Evolutionary conservation across 2,888 invertebrate species (phyloP).

Genomic region (Meta bourneti): DNA sequence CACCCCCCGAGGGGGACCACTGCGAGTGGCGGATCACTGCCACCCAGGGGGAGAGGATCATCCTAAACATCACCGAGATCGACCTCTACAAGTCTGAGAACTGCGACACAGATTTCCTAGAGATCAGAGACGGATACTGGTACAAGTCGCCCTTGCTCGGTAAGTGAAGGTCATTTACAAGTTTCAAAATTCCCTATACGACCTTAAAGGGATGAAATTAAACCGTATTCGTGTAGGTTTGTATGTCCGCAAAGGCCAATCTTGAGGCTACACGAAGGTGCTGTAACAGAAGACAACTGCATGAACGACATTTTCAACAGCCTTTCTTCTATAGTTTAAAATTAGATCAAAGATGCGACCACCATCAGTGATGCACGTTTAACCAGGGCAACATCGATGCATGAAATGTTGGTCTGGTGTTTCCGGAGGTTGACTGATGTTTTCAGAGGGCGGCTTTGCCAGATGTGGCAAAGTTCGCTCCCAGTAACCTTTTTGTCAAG

Average conservation of each 20-base stretch:
- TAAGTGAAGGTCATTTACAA: constrained; percentile 79
- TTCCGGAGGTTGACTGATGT: too few relatives aligned
- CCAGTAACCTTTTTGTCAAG: too few relatives aligned
- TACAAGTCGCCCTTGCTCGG: constrained; percentile 92
- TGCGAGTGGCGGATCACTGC: constrained; percentile 99
- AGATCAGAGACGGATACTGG: constrained; percentile 97
- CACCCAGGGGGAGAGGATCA: constrained; percentile 97
- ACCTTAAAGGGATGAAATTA: not conserved
- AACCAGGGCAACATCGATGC: too few relatives aligned
- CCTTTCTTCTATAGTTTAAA: not conserved
- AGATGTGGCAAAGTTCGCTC: too few relatives aligned
- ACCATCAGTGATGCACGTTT: too few relatives aligned
- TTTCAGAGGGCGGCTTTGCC: too few relatives aligned
- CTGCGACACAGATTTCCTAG: constrained; percentile 94
- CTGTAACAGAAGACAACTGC: not conserved
- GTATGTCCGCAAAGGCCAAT: too few relatives aligned
- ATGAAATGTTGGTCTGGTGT: too few relatives aligned
- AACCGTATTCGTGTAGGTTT: too few relatives aligned
- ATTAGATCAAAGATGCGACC: not conserved
- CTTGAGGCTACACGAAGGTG: not conserved
- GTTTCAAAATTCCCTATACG: not conserved
- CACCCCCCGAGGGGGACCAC: constrained; percentile 79
- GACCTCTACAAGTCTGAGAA: constrained; percentile 88
- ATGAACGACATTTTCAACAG: not conserved
- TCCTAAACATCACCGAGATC: constrained; percentile 94